Conservation (phyloP, 2,888 invertebrate species). For the Drosophila paramelanica region DNA sequence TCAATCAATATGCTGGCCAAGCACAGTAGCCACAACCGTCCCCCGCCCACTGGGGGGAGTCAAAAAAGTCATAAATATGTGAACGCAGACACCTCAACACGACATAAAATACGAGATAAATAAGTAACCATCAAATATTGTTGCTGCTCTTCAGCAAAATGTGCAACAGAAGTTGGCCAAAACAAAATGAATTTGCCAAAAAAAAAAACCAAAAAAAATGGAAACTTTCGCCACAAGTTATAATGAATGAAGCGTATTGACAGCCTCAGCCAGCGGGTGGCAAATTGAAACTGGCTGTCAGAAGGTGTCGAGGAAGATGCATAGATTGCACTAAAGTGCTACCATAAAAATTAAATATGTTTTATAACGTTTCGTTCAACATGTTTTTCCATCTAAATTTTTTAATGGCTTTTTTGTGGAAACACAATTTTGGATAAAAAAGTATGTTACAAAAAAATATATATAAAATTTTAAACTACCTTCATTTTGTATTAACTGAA, state of each 20-base stretch:
- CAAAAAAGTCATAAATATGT: slow-evolving; percentile 49
- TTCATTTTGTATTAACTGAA: too few species aligned
- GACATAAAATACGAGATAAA: slow-evolving; percentile 45
- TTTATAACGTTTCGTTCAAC: neutral
- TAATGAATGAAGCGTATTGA: slow-evolving; percentile 56
- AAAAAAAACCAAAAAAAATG: slow-evolving; percentile 10
- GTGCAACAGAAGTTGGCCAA: slow-evolving; percentile 59
- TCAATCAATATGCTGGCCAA: slow-evolving; percentile 52
- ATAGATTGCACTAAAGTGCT: neutral
- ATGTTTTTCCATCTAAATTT: too few species aligned
- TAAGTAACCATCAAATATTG: slow-evolving; percentile 64
- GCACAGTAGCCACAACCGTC: slow-evolving; percentile 32
- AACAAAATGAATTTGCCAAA: slow-evolving; percentile 47
- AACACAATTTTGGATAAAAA: too few species aligned
- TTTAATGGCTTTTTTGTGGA: too few species aligned
- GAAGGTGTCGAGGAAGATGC: slow-evolving; percentile 10
- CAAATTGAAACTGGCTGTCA: slow-evolving; percentile 29
- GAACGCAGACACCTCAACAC: slow-evolving; percentile 55
- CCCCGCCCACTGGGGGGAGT: slow-evolving; percentile 27
- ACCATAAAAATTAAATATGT: neutral
- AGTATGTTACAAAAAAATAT: too few species aligned
- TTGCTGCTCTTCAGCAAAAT: slow-evolving; percentile 40
- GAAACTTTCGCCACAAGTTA: slow-evolving; percentile 67
- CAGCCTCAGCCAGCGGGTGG: slow-evolving; percentile 51
- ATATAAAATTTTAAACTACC: too few species aligned